These are phyloP conservation scores for Pangasius sanitwongsei DNA, from an alignment of 2,797 vertebrate species.

Conservation along the genomic window DNA sequence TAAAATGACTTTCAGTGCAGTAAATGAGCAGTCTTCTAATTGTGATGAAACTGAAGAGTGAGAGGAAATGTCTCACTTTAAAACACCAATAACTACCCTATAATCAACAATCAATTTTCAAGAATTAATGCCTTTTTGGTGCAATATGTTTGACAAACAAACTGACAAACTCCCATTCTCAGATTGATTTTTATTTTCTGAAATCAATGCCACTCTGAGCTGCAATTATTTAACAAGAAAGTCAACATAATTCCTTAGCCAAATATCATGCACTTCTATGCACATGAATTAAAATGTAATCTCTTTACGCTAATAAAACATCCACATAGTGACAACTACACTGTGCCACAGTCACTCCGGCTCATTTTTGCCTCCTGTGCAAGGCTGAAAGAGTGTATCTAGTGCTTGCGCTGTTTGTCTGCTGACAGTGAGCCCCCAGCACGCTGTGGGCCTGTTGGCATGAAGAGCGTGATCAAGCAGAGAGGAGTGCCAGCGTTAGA, in stretches of 20 bases:
- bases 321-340: slow-evolving; percentile 25
- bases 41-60: neutral
- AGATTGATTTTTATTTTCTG: neutral
- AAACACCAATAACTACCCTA: neutral
- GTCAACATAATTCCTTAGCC: neutral
- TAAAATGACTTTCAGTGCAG: slow-evolving; percentile 24
- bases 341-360: slow-evolving; percentile 31
- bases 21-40: slow-evolving; percentile 30
- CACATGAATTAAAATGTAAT: slow-evolving; percentile 38
- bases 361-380: slow-evolving; percentile 37
- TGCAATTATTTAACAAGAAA: neutral
- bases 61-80: neutral
- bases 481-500: slow-evolving; percentile 48
- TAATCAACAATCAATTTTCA: neutral
- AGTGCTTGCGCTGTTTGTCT: slow-evolving; percentile 48
- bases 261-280: neutral
- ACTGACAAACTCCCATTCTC: neutral
- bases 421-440: slow-evolving; percentile 46
- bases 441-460: slow-evolving; percentile 31
- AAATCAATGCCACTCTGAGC: neutral
- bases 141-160: neutral
- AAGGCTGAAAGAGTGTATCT: slow-evolving; percentile 31
- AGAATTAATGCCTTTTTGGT: neutral
- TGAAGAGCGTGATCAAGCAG: slow-evolving; percentile 43
- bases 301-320: slow-evolving; percentile 34